These are phyloP conservation scores for Amblyjoppa fuscipennis DNA, from an alignment of 2,888 invertebrate genomes.

Conservation along the genomic window DNA sequence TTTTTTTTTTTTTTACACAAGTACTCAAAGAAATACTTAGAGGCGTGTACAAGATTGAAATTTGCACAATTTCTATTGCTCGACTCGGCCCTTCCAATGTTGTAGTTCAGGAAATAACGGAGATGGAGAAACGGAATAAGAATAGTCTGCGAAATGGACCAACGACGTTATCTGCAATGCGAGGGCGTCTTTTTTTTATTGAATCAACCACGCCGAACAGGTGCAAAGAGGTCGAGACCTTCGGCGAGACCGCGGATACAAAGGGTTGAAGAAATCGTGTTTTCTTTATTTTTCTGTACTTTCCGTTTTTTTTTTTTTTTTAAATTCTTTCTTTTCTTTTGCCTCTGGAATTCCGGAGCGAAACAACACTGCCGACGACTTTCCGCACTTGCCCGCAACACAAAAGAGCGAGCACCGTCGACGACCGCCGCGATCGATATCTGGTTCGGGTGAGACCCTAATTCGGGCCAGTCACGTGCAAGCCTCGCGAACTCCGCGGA, in stretches of 20 bases:
- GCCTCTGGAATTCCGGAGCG: slow-evolving; percentile 32
- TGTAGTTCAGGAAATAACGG: neutral
- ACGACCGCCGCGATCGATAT: slow-evolving; percentile 71
- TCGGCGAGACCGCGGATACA: slow-evolving; percentile 55
- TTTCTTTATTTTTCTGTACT: neutral
- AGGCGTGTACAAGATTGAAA: neutral
- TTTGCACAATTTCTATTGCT: neutral
- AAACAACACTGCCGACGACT: slow-evolving; percentile 43
- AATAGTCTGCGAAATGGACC: slow-evolving; percentile 26
- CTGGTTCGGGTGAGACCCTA: slow-evolving; percentile 76
- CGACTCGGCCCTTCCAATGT: neutral
- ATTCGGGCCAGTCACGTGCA: slow-evolving; percentile 81
- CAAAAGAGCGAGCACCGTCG: slow-evolving; percentile 66
- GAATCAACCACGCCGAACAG: slow-evolving; percentile 51
- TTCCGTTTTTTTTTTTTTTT: slow-evolving; percentile 16
- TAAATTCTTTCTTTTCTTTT: slow-evolving; percentile 20
- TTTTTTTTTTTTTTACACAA: too few relatives aligned
- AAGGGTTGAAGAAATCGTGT: slow-evolving; percentile 32
- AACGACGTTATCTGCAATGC: slow-evolving; percentile 5
- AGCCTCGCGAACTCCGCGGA: slow-evolving; percentile 51
- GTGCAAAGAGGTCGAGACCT: slow-evolving; percentile 61
- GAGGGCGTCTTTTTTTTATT: slow-evolving; percentile 8
- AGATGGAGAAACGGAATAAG: neutral
- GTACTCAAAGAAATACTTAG: neutral
- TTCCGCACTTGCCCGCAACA: slow-evolving; percentile 53